Percentiles rank a stretch among this genome's conserved stretches.
These are phyloP conservation scores for Stegastes partitus DNA, from an alignment of 2,113 vertebrate genomes.

Conservation along the genomic window DNA sequence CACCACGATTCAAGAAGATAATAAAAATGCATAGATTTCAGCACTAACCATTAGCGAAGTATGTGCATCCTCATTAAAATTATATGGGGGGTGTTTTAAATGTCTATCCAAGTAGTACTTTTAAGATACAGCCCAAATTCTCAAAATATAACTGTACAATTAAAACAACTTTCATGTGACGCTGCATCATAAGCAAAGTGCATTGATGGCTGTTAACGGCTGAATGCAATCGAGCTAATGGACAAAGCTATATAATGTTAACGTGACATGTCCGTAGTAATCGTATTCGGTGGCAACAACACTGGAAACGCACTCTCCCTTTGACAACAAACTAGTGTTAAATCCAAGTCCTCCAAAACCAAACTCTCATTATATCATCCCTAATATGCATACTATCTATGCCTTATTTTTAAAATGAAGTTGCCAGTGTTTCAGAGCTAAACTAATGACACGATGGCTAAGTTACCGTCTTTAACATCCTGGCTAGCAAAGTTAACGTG, in stretches of 20 bases:
- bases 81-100: neutral
- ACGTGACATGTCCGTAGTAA: conserved; percentile 19
- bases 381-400: neutral
- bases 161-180: no score
- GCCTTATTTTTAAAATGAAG: conserved; percentile 13
- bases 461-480: conserved; percentile 50
- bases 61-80: neutral
- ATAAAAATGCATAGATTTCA: neutral
- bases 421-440: conserved; percentile 19
- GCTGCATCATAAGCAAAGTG: neutral
- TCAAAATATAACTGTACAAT: neutral
- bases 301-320: conserved; percentile 8
- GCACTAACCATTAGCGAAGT: neutral
- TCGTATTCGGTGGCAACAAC: neutral
- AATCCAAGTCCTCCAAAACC: neutral
- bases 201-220: neutral
- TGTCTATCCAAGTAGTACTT: neutral
- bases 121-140: neutral
- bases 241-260: neutral
- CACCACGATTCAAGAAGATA: neutral
- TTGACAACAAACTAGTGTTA: conserved; percentile 21
- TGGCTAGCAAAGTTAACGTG: conserved; percentile 51
- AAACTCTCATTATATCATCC: neutral
- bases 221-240: neutral
- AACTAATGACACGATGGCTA: conserved; percentile 59